Percentiles rank a stretch among this genome's conserved stretches.
These are phyloP conservation scores for Triplophysa bombifrons DNA, from an alignment of 2,797 vertebrate species.

Conservation along the genomic window DNA sequence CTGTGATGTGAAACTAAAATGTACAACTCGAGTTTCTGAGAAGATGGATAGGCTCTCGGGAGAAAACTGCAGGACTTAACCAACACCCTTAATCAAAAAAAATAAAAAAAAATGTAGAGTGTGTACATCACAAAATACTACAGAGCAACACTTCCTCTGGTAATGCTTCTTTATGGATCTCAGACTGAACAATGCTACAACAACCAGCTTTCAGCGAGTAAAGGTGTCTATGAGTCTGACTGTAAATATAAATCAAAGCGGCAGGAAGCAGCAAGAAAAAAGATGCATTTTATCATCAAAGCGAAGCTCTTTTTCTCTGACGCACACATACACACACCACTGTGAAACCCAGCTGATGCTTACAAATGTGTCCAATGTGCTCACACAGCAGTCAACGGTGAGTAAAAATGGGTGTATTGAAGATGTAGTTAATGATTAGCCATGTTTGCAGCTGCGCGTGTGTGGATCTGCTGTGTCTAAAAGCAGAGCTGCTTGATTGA, in stretches of 20 bases:
- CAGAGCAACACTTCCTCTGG: background rate
- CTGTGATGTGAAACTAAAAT: slow-evolving; percentile 37
- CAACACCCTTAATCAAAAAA: background rate
- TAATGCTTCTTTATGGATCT: background rate
- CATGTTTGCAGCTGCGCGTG: slow-evolving; percentile 31
- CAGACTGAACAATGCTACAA: background rate
- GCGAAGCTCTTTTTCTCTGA: slow-evolving; percentile 22
- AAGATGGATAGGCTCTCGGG: slow-evolving; percentile 11
- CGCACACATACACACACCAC: slow-evolving; percentile 17
- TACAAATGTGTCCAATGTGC: slow-evolving; percentile 39
- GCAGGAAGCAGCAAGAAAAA: slow-evolving; percentile 34
- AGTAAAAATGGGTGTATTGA: slow-evolving; percentile 48
- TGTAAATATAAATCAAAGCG: slow-evolving; percentile 50
- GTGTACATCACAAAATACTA: background rate
- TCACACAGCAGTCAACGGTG: slow-evolving; percentile 26
- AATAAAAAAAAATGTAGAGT: background rate
- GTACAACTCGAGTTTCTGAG: slow-evolving; percentile 11
- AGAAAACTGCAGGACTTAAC: slow-evolving; percentile 1
- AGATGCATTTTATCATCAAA: slow-evolving; percentile 52
- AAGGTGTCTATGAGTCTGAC: slow-evolving; percentile 21
- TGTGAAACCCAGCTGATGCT: slow-evolving; percentile 40
- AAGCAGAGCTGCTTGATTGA: slow-evolving; percentile 73
- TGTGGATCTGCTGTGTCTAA: slow-evolving; percentile 51
- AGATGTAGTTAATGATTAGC: slow-evolving; percentile 44
- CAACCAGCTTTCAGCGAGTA: background rate